Evolutionary conservation across 2,797 vertebrate species (phyloP), one percentile per base, ranked within the genome.

Genomic region (Triplophysa bombifrons): DNA sequence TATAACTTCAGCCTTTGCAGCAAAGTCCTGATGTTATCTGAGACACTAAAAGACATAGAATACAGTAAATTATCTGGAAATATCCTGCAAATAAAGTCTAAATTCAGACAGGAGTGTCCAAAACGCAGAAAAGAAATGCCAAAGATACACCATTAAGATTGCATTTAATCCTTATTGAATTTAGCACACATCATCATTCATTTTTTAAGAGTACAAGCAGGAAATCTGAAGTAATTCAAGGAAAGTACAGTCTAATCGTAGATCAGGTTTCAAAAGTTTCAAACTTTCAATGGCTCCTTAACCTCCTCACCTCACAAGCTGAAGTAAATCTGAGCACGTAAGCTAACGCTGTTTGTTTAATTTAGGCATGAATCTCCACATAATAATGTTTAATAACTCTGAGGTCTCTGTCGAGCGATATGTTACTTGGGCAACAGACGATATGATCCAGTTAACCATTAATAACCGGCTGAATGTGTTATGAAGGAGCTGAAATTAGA

Each of bases 251-350:
- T 22, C 53, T 80, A 69, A 69, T 63, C 56, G 13, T 34, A 61
- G 73, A 76, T 81, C 58, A 9, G 19, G 64, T 74, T 69, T 51
- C 80, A 44, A 78, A 67, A 51, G 68, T 82, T 72, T 74, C 7
- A 64, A 82, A 82, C 63, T 82, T 78, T 79, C 41, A 53, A 55
- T 51, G 69, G 46, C n/a, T 81, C 48, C 48, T 76, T 76, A n/a
- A 55, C 20, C 58, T n/a, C 61, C 6, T 69, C 44, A 34, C 63
- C 46, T 55, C 46, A 44, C 46, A 64, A 0, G 12, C 30, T 14
- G 56, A 44, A 41, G 53, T 48, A 19, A 76, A 71, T 46, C 65
- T 9, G 79, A 25, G 25, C 51, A 71, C 65, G 55, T 69, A 30
- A 53, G 34, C 58, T 74, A 70, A 75, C 63, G 56, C 30, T 51